phyloP scores from a whole-genome alignment of 2,797 vertebrate genomes.

The Clamator glandarius region DNA sequence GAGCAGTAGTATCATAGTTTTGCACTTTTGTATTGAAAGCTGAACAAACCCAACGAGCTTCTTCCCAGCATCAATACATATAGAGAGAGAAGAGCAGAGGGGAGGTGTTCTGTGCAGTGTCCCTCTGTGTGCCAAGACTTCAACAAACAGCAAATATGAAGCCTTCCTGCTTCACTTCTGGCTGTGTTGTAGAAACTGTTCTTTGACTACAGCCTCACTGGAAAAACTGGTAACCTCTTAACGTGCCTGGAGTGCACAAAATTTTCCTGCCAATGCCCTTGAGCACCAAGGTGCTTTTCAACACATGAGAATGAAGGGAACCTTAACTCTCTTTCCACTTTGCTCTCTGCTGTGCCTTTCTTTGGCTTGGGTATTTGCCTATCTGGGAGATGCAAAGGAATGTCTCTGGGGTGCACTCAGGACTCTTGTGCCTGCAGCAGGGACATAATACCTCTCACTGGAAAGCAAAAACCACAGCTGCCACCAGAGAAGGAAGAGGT shows the following conservation, averaged over 20 bases:
- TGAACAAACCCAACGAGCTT: background rate
- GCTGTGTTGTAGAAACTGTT: background rate
- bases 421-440: background rate
- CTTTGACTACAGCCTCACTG: background rate
- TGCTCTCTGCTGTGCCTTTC: background rate
- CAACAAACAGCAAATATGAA: background rate
- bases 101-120: background rate
- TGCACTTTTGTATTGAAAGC: background rate
- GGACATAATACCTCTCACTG: background rate
- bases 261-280: background rate
- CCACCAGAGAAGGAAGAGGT: background rate
- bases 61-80: background rate
- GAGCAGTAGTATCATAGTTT: background rate
- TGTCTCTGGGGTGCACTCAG: background rate
- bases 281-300: background rate
- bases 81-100: background rate
- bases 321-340: background rate
- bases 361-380: slow-evolving; percentile 33
- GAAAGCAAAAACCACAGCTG: background rate
- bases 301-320: background rate
- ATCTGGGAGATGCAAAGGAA: background rate
- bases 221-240: background rate
- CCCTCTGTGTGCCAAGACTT: background rate
- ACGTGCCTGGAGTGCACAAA: background rate
- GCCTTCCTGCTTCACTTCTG: background rate